A percentile compares a stretch with the other conserved stretches of the same genome.
These are phyloP conservation scores for Paramormyrops hopkinsi DNA, from an alignment of 2,797 vertebrate genomes.

Conservation along the genomic window DNA sequence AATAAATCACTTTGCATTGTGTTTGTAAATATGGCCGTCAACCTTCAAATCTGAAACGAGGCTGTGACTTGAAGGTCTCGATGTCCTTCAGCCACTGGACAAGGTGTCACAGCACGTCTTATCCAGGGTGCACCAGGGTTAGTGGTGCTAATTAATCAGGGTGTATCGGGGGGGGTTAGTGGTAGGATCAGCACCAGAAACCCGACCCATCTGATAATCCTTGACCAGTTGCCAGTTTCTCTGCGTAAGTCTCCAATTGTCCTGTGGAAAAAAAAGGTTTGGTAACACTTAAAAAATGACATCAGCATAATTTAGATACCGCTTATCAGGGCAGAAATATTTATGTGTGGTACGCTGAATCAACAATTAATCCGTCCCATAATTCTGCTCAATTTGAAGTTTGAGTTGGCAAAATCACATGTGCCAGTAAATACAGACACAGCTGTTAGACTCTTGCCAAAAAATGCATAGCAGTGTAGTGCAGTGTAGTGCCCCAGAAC, in stretches of 20 bases:
- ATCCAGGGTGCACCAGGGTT: background rate
- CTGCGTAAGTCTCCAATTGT: background rate
- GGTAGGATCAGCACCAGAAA: constrained; percentile 1
- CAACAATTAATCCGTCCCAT: background rate
- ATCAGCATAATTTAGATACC: background rate
- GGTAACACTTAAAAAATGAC: background rate
- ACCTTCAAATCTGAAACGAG: background rate
- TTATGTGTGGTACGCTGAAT: background rate
- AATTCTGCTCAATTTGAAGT: background rate
- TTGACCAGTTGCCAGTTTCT: background rate
- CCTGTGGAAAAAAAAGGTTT: background rate
- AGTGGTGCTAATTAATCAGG: constrained; percentile 16
- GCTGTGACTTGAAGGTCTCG: background rate
- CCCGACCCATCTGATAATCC: background rate
- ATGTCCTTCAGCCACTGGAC: background rate
- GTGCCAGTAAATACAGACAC: background rate
- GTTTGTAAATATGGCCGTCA: background rate
- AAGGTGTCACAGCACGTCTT: constrained; percentile 12
- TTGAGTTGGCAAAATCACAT: background rate
- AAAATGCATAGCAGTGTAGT: background rate
- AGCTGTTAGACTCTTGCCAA: background rate
- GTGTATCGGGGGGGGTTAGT: constrained; percentile 6
- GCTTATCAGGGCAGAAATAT: background rate
- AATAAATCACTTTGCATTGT: background rate
- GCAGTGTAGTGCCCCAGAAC: background rate